Conservation (phyloP, 1,140 invertebrate genomes). For the Hormaphis cornu region DNA sequence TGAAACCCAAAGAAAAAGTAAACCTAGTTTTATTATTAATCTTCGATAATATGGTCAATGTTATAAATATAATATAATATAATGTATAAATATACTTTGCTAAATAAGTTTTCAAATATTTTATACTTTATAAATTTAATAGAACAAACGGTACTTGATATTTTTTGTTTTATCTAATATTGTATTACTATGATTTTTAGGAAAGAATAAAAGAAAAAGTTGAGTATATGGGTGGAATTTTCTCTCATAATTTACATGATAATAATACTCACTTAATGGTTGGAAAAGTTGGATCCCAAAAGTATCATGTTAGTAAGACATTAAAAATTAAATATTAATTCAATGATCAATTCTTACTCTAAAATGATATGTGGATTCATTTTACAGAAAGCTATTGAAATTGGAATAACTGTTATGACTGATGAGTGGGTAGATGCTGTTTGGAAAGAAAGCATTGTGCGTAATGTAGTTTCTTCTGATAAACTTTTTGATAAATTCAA, state of each 20-base stretch:
- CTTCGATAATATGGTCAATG: too few relatives aligned
- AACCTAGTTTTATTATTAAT: not conserved
- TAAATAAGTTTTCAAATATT: too few relatives aligned
- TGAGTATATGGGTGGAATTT: conserved; percentile 73
- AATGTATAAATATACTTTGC: too few relatives aligned
- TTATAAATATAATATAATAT: too few relatives aligned
- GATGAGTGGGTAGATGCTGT: conserved; percentile 67
- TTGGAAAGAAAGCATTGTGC: conserved; percentile 59
- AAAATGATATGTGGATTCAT: conserved; percentile 25
- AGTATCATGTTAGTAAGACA: conserved; percentile 56
- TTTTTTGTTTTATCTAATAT: too few relatives aligned
- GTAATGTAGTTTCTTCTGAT: conserved; percentile 55
- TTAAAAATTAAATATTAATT: conserved; percentile 24
- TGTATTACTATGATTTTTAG: conserved; percentile 43
- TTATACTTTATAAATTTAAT: too few relatives aligned
- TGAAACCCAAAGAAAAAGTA: conserved; percentile 55
- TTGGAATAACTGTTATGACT: conserved; percentile 64
- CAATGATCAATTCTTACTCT: conserved; percentile 23
- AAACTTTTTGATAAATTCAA: conserved; percentile 53
- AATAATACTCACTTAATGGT: conserved; percentile 75
- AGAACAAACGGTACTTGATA: too few relatives aligned
- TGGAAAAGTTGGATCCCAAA: conserved; percentile 58
- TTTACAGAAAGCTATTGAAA: conserved; percentile 58
- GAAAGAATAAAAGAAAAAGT: conserved; percentile 58
- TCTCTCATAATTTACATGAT: conserved; percentile 56